phyloP scores from a whole-genome alignment of 2,888 invertebrate genomes.

The Cephonodes hylas region DNA sequence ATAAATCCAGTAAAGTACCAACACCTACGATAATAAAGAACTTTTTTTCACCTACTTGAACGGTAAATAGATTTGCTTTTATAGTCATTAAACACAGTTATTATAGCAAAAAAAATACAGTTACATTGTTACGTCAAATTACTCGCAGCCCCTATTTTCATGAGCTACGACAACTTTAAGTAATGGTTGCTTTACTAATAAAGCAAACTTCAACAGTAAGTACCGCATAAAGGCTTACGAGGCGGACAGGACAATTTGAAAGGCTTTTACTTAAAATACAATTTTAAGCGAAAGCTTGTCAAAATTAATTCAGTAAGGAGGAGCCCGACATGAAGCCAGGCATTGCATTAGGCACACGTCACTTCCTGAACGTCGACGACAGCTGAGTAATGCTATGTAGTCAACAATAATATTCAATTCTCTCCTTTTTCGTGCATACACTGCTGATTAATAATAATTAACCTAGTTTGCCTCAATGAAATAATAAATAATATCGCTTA shows the following conservation, averaged over 20 bases:
- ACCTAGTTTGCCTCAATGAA: too few species aligned
- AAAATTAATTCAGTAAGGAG: conserved; percentile 32
- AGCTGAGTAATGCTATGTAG: neutral
- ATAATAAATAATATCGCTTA: too few species aligned
- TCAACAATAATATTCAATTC: neutral
- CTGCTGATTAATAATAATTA: too few species aligned
- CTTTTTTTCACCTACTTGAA: too few species aligned
- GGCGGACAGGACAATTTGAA: conserved; percentile 2
- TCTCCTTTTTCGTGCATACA: too few species aligned
- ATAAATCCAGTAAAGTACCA: too few species aligned
- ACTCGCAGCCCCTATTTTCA: neutral
- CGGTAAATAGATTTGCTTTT: too few species aligned
- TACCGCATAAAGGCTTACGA: neutral
- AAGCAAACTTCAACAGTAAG: neutral
- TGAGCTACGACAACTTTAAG: neutral
- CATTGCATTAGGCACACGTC: conserved; percentile 32
- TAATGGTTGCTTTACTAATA: neutral
- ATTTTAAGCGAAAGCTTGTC: conserved; percentile 25
- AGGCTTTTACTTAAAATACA: conserved; percentile 11
- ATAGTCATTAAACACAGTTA: too few species aligned
- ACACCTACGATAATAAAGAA: too few species aligned
- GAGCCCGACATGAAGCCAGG: conserved; percentile 13
- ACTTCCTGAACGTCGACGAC: conserved; percentile 17
- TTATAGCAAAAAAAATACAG: too few species aligned
- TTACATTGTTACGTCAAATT: too few species aligned